These are phyloP conservation scores for Okamejei kenojei DNA, from an alignment of 2,797 vertebrate species.

Conservation along the genomic window DNA sequence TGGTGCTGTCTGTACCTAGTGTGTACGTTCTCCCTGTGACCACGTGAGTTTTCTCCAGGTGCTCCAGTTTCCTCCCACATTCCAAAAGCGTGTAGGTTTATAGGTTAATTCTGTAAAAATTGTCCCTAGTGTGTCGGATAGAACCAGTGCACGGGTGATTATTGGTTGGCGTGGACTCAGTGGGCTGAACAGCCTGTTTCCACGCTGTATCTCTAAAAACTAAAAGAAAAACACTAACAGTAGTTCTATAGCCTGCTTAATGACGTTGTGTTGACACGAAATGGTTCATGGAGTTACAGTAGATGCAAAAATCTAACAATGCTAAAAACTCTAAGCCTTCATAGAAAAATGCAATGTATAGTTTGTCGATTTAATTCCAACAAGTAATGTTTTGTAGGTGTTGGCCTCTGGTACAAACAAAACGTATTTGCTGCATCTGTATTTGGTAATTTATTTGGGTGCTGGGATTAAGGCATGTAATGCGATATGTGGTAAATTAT, in stretches of 20 bases:
- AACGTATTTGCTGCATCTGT: background rate
- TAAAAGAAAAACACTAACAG: background rate
- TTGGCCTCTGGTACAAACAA: background rate
- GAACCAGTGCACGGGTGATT: too few relatives aligned
- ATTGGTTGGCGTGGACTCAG: too few relatives aligned
- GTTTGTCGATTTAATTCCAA: background rate
- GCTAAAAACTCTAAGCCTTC: background rate
- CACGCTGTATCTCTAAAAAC: too few relatives aligned
- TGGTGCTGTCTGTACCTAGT: too few relatives aligned
- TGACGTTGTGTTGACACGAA: background rate
- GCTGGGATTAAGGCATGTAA: background rate
- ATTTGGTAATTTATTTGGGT: background rate
- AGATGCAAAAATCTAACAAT: background rate
- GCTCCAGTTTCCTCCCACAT: too few relatives aligned
- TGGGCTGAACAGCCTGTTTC: too few relatives aligned
- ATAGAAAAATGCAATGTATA: background rate
- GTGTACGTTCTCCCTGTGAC: too few relatives aligned
- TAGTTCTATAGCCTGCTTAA: background rate
- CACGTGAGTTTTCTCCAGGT: too few relatives aligned
- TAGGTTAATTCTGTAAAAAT: too few relatives aligned
- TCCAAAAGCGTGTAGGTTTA: too few relatives aligned
- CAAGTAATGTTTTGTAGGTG: background rate
- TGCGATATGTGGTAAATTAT: background rate
- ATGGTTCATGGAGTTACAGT: background rate
- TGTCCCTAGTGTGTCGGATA: too few relatives aligned